Percentiles rank a stretch among this genome's conserved stretches.
phyloP scores from a whole-genome alignment of 2,113 vertebrate genomes.

The Onychorhynchus coronatus region DNA sequence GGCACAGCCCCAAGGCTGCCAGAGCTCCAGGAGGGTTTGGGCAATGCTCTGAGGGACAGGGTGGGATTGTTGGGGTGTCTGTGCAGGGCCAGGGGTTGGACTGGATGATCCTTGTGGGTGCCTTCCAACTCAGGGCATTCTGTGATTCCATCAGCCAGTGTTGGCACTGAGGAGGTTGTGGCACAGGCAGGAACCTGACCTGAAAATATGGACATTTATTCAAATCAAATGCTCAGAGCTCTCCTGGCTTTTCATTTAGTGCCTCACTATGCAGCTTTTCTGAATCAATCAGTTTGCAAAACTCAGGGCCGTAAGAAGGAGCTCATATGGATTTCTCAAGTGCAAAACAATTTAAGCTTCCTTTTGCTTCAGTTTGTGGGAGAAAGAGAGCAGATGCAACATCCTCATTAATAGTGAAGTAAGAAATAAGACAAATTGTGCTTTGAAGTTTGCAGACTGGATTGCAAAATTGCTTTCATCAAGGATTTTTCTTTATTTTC shows the following conservation, averaged over 20 bases:
- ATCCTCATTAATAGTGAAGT: background rate
- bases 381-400: background rate
- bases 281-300: background rate
- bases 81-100: fast-evolving
- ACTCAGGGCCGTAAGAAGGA: background rate
- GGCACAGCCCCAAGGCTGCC: background rate
- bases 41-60: background rate
- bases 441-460: background rate
- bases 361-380: background rate
- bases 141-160: background rate
- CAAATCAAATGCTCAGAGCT: background rate
- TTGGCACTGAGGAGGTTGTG: background rate
- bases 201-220: background rate
- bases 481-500: background rate
- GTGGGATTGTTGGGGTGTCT: background rate
- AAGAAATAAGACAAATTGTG: background rate
- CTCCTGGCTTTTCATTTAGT: background rate
- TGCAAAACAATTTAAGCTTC: background rate
- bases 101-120: fast-evolving
- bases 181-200: background rate
- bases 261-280: background rate
- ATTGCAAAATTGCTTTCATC: background rate
- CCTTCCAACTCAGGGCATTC: background rate
- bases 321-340: background rate
- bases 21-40: background rate